Conservation (phyloP, 2,888 invertebrate species). For the Penaeus monodon region DNA sequence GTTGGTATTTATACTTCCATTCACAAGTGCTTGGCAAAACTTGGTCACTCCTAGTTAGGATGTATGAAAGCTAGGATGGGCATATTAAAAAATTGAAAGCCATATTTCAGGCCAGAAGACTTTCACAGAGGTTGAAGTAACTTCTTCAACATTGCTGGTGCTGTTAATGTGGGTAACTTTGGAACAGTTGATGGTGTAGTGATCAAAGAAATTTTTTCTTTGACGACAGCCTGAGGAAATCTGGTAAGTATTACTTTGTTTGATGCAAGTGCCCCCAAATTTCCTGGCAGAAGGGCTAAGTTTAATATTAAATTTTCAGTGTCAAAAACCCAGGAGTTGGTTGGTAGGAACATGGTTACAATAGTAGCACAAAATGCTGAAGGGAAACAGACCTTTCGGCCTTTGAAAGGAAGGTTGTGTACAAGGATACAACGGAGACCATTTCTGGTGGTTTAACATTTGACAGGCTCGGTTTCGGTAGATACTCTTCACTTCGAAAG, state of each 20-base stretch:
- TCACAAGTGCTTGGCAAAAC: no score
- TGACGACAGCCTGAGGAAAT: neutral
- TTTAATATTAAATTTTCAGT: no score
- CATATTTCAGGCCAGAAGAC: neutral
- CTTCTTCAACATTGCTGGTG: neutral
- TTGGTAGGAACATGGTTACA: neutral
- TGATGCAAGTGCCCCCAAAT: neutral
- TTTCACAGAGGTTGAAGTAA: neutral
- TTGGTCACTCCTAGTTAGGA: no score
- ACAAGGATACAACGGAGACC: slow-evolving; percentile 11
- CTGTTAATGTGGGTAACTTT: neutral
- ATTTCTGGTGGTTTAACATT: slow-evolving; percentile 19
- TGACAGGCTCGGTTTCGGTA: slow-evolving; percentile 15
- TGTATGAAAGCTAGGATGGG: no score
- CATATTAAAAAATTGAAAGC: no score
- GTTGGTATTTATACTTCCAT: no score
- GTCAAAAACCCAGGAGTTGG: neutral
- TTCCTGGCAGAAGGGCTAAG: no score
- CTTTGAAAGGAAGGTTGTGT: slow-evolving; percentile 29
- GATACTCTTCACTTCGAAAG: neutral
- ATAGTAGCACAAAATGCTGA: neutral
- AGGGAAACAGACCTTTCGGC: slow-evolving; percentile 20
- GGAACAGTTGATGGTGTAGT: neutral
- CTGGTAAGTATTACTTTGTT: neutral
- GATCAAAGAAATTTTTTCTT: neutral